These are phyloP conservation scores for Sminthopsis crassicaudata DNA, from an alignment of 2,113 vertebrate species.

Conservation along the genomic window DNA sequence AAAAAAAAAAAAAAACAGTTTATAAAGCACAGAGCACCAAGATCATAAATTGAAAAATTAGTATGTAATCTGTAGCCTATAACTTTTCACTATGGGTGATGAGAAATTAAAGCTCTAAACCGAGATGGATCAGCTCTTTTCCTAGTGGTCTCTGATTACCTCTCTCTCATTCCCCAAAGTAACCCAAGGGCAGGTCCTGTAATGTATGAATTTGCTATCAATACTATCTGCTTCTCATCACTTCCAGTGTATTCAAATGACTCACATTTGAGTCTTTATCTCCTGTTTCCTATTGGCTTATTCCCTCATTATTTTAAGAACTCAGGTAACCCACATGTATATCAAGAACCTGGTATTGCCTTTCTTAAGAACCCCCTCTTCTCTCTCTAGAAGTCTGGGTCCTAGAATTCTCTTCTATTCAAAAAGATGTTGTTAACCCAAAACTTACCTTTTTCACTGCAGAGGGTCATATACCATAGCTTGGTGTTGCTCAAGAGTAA, in stretches of 20 bases:
- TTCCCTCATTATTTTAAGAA: background rate
- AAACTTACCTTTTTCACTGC: background rate
- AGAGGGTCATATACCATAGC: background rate
- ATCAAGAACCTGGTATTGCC: background rate
- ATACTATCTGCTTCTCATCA: background rate
- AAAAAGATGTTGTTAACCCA: background rate
- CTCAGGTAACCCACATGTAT: background rate
- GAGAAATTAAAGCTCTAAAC: too few relatives aligned
- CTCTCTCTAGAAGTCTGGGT: background rate
- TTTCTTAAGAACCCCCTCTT: background rate
- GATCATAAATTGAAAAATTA: background rate
- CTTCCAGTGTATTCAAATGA: background rate
- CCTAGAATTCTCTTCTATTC: background rate
- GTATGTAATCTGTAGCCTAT: background rate
- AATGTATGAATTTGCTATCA: too few relatives aligned
- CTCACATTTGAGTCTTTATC: background rate
- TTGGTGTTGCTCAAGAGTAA: background rate
- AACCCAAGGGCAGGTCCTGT: too few relatives aligned
- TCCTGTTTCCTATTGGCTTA: background rate
- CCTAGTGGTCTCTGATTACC: too few relatives aligned
- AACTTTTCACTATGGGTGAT: background rate
- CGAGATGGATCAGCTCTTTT: too few relatives aligned
- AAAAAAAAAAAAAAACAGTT: background rate
- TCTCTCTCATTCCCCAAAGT: too few relatives aligned
- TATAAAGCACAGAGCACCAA: constrained; percentile 22